Conservation (phyloP, 2,797 vertebrate genomes). For the Buceros bicornis region DNA sequence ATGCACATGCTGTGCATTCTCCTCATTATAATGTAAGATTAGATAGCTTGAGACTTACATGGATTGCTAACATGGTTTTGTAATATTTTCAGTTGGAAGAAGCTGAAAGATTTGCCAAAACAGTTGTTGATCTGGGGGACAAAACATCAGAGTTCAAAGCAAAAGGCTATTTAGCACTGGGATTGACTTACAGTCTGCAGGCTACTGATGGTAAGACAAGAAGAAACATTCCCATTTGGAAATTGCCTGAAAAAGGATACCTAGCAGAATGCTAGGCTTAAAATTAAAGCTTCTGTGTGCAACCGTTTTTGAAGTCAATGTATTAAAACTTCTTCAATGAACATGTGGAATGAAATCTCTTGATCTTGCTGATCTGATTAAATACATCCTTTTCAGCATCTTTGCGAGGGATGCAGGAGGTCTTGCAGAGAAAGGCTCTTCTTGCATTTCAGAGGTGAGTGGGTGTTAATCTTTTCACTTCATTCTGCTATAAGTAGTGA, state of each 20-base stretch:
- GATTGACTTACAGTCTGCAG: slow-evolving; percentile 94
- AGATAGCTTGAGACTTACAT: neutral
- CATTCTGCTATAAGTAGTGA: slow-evolving; percentile 52
- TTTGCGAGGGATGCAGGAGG: slow-evolving; percentile 93
- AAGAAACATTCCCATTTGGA: neutral
- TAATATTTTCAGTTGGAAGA: slow-evolving; percentile 90
- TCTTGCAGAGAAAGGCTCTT: slow-evolving; percentile 96
- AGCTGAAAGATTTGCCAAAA: slow-evolving; percentile 92
- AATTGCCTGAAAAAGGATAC: neutral
- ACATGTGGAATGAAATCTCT: neutral
- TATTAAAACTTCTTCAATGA: neutral
- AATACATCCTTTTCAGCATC: slow-evolving; percentile 86
- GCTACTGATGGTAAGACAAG: slow-evolving; percentile 92
- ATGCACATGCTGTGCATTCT: neutral
- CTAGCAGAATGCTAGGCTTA: neutral
- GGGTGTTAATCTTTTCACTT: slow-evolving; percentile 73
- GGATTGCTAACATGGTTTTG: neutral
- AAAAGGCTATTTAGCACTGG: slow-evolving; percentile 94
- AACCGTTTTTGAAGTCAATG: neutral
- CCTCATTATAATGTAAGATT: neutral
- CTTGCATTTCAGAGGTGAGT: slow-evolving; percentile 96
- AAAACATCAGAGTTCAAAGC: slow-evolving; percentile 96
- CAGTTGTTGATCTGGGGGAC: slow-evolving; percentile 94
- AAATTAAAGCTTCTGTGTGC: neutral
- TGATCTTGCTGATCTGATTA: slow-evolving; percentile 48